Evolutionary conservation across 2,888 invertebrate species (phyloP).

Genomic region (Daptonema setosum): DNA sequence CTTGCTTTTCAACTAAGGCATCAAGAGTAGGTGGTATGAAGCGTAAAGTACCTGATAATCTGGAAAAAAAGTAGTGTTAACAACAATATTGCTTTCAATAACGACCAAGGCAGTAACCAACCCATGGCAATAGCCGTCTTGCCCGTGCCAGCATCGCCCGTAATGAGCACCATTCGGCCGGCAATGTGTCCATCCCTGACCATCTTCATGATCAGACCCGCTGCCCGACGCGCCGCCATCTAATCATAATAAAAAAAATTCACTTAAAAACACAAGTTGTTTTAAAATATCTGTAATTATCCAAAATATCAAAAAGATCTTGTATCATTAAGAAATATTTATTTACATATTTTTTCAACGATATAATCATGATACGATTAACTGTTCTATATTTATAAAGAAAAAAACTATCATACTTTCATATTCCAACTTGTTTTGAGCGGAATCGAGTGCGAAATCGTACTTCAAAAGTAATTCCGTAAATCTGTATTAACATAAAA

Average conservation of each 20-base stretch:
- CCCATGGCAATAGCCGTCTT: conserved; percentile 98
- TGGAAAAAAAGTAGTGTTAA: too few species aligned
- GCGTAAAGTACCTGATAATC: too few species aligned
- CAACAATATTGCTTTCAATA: too few species aligned
- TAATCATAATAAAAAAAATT: conserved; percentile 31
- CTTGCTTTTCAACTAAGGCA: too few species aligned
- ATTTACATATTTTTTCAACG: background rate
- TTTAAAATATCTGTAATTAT: conserved; percentile 28
- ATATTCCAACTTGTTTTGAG: too few species aligned
- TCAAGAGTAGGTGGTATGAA: too few species aligned
- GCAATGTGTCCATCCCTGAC: conserved; percentile 94
- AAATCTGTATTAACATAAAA: background rate
- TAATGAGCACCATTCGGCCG: conserved; percentile 66
- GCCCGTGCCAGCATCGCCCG: conserved; percentile 33
- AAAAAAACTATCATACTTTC: background rate
- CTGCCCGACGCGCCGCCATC: conserved; percentile 68
- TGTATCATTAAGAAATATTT: background rate
- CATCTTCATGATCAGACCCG: conserved; percentile 87
- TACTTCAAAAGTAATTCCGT: background rate
- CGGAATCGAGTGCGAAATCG: background rate
- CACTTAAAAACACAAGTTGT: conserved; percentile 93
- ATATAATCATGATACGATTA: background rate
- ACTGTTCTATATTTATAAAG: background rate
- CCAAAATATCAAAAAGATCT: background rate
- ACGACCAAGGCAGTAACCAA: conserved; percentile 9